Evolutionary conservation across 2,797 vertebrate species (phyloP), one percentile per base, ranked within the genome.

Genomic region (Lepilemur septentrionalis): DNA sequence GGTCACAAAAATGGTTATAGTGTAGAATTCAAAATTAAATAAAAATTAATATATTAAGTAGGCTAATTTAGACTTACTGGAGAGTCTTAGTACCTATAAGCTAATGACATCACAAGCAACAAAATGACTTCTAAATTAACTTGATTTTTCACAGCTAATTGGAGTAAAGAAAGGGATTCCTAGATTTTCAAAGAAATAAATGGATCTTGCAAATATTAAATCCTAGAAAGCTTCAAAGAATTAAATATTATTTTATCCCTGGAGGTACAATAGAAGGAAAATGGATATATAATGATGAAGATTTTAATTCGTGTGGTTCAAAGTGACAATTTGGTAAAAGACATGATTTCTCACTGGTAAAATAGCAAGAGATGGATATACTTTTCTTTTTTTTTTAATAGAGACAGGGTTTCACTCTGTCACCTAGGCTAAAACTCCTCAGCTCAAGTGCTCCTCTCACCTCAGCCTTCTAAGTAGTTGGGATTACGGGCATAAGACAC

Each of bases 121-220:
- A 84, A 95, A 94, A 72, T 83, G 46, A 81, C 61, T 91, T 80
- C 7, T 52, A 38, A 91, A 89, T 35, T 81, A 81, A 82, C 12
- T 78, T 43, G 55, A 85, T 67, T 65, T 90, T 79, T 80, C 61
- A 78, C 81, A 91, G 18, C 11, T 22, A 88, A 70, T 0, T 94
- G 17, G 10, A 87, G n/a, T 84, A 75, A 92, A 55, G 28, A 63
- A 81, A 90, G 3, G 8, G 32, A 38, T 57, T 80, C n/a, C n/a
- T 32, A 57, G 28, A 59, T 13, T 38, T 38, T 70, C 32, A 72
- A 94, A 41, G 55, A 89, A 78, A 91, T 69, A 94, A 75, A 72
- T 12, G 11, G 75, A 72, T 43, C 22, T 28, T 89, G 20, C 55
- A 91, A 91, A 91, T 86, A 41, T 72, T 89, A 92, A 89, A 76